Evolutionary conservation across 2,113 vertebrate species (phyloP).

Genomic region (Myrmecophaga tridactyla): DNA sequence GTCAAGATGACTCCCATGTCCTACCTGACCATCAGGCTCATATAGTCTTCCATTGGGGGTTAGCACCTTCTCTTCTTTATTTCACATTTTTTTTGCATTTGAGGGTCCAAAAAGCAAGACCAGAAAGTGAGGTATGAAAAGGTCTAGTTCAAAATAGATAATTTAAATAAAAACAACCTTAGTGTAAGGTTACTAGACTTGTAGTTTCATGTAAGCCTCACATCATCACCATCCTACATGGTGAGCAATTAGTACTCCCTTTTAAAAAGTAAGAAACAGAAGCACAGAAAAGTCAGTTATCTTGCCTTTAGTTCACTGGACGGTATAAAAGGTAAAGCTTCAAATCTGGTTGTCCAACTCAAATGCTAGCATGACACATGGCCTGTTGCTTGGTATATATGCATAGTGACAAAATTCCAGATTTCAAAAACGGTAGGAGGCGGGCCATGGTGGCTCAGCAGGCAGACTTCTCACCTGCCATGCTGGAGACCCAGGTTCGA

Average conservation of each 20-base stretch:
- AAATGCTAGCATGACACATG: not conserved
- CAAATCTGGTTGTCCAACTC: not conserved
- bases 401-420: not conserved
- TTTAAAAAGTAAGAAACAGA: not conserved
- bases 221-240: not conserved
- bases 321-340: not conserved
- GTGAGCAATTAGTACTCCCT: not conserved
- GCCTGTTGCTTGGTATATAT: not conserved
- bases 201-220: not conserved
- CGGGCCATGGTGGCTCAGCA: too few species aligned
- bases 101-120: not conserved
- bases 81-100: not conserved
- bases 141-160: not conserved
- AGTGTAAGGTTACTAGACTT: not conserved
- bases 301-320: not conserved
- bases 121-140: not conserved
- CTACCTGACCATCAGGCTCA: not conserved
- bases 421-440: not conserved
- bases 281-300: not conserved
- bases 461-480: too few species aligned
- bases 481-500: too few species aligned
- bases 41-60: not conserved
- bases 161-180: not conserved
- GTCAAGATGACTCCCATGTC: accelerated
- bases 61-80: not conserved